phyloP scores from a whole-genome alignment of 53 echinoderm and acorn worm species.

The Luidia sarsii region DNA sequence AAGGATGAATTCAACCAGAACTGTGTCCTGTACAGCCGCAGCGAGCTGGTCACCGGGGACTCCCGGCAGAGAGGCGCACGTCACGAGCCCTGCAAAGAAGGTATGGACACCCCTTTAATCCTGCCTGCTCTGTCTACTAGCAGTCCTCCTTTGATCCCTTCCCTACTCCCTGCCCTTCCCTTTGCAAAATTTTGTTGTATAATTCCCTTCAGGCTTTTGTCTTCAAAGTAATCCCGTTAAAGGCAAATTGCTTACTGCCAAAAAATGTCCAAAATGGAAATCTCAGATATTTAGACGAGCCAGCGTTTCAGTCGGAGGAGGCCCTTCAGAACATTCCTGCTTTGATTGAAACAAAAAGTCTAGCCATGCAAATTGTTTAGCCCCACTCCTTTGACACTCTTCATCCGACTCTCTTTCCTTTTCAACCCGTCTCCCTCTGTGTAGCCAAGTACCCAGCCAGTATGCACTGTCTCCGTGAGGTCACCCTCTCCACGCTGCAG shows the following conservation, averaged over 20 bases:
- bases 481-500: conserved; percentile 89
- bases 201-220: too few relatives aligned
- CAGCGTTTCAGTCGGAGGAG: too few relatives aligned
- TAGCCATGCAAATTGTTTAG: background rate
- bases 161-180: too few relatives aligned
- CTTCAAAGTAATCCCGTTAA: too few relatives aligned
- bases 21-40: conserved; percentile 84
- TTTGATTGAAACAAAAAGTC: background rate
- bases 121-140: too few relatives aligned
- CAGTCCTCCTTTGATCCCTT: too few relatives aligned
- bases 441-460: conserved; percentile 59
- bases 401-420: background rate
- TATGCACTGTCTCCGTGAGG: conserved; percentile 68
- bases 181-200: too few relatives aligned
- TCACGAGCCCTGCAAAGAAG: conserved; percentile 22
- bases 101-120: background rate
- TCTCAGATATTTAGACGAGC: too few relatives aligned
- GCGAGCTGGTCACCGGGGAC: conserved; percentile 68
- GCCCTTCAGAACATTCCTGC: too few relatives aligned
- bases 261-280: too few relatives aligned
- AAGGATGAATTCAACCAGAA: conserved; percentile 87
- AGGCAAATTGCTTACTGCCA: too few relatives aligned
- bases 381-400: background rate
- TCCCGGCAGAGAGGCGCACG: conserved; percentile 17
- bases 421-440: background rate